Conservation (phyloP, 2,888 invertebrate species). For the Platycnemis pennipes region DNA sequence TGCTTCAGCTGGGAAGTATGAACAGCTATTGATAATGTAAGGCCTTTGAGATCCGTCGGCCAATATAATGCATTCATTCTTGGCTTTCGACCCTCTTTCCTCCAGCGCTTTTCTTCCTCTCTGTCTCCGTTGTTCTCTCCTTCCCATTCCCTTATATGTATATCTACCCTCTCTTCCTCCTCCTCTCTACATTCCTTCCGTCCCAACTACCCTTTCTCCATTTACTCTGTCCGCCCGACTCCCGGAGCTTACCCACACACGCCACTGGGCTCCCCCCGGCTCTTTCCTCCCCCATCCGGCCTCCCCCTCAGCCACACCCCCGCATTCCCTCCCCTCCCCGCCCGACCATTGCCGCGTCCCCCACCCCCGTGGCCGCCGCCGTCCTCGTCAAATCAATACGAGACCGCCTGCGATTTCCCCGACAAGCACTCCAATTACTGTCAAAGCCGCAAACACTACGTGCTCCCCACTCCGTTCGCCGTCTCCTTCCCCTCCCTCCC, state of each 20-base stretch:
- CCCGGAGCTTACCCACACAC: not conserved
- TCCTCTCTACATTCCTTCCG: not conserved
- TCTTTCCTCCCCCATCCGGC: constrained; percentile 76
- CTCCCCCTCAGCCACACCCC: constrained; percentile 78
- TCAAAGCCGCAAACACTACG: constrained; percentile 65
- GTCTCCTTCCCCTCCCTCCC: not conserved
- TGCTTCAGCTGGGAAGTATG: not conserved
- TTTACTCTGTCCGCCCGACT: constrained; percentile 68
- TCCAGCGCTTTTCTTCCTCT: not conserved
- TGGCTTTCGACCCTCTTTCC: not conserved
- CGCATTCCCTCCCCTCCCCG: not conserved
- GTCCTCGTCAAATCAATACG: constrained; percentile 54
- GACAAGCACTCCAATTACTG: constrained; percentile 67
- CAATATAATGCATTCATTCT: not conserved
- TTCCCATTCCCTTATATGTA: not conserved
- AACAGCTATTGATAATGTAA: not conserved
- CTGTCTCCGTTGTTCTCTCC: not conserved
- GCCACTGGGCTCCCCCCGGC: constrained; percentile 72
- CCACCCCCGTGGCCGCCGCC: constrained; percentile 42
- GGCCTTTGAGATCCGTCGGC: not conserved
- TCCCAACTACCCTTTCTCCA: constrained; percentile 48
- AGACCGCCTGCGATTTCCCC: constrained; percentile 64
- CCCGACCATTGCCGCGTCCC: not conserved
- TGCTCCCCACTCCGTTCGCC: constrained; percentile 16
- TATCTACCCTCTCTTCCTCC: not conserved